Evolutionary conservation across 1,140 invertebrate species (phyloP).

Genomic region (Listronotus oregonensis): DNA sequence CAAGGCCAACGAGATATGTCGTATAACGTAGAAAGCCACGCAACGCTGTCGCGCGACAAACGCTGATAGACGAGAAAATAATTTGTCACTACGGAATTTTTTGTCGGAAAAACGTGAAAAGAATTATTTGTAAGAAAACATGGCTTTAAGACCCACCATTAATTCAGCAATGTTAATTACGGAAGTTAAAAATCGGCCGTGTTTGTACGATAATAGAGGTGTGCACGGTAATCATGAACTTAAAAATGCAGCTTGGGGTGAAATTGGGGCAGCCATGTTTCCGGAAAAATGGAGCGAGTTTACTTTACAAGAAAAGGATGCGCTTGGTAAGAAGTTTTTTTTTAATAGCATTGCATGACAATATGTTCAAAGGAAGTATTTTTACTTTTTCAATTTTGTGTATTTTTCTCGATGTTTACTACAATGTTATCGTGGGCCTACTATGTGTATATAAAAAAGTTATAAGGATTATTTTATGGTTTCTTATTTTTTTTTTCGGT

Average conservation of each 20-base stretch:
- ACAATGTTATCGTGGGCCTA: too few relatives aligned
- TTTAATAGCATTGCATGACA: not conserved
- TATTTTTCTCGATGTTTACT: too few relatives aligned
- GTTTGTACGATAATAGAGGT: constrained; percentile 37
- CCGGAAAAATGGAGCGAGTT: constrained; percentile 29
- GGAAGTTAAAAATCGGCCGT: constrained; percentile 44
- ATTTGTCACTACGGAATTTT: not conserved
- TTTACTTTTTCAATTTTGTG: constrained; percentile 4
- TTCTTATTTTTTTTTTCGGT: too few relatives aligned
- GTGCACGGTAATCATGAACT: constrained; percentile 26
- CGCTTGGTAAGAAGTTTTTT: constrained; percentile 32
- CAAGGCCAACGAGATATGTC: not conserved
- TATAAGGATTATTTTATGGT: too few relatives aligned
- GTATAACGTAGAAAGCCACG: not conserved
- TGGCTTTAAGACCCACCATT: constrained; percentile 18
- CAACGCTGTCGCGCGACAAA: constrained; percentile 19
- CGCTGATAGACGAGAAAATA: not conserved
- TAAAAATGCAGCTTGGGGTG: constrained; percentile 40
- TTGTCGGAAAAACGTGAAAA: not conserved
- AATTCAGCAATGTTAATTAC: constrained; percentile 36
- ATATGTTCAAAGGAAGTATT: not conserved
- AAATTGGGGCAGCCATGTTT: constrained; percentile 38
- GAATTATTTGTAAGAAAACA: not conserved
- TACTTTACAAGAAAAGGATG: constrained; percentile 34
- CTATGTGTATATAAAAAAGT: too few relatives aligned